Percentiles rank a stretch among this genome's conserved stretches.
These are phyloP conservation scores for Maccullochella peelii DNA, from an alignment of 2,113 vertebrate species.

Conservation along the genomic window DNA sequence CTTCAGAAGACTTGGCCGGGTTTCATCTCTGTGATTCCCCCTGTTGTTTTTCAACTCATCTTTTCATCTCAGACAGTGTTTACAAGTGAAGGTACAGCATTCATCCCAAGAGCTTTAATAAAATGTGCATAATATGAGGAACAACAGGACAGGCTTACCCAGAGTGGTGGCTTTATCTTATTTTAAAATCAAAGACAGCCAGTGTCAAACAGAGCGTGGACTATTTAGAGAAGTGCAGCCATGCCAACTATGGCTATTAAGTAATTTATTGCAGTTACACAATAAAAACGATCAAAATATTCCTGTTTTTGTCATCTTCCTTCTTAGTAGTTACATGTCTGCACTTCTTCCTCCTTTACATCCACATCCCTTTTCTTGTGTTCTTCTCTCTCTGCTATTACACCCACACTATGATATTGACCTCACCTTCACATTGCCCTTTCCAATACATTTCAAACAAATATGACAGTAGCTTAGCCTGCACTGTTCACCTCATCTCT, in stretches of 20 bases:
- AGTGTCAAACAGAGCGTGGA: slow-evolving; percentile 14
- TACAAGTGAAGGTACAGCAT: slow-evolving; percentile 22
- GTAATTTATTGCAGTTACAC: background rate
- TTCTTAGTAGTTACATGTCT: background rate
- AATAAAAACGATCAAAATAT: background rate
- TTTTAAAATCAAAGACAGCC: slow-evolving; percentile 42
- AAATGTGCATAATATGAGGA: slow-evolving; percentile 17
- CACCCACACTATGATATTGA: slow-evolving; percentile 11
- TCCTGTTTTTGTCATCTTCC: background rate
- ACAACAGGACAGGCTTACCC: slow-evolving; percentile 4
- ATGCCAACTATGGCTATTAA: background rate
- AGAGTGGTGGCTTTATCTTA: slow-evolving; percentile 17
- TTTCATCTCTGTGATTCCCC: slow-evolving; percentile 35
- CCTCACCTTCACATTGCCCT: slow-evolving; percentile 35
- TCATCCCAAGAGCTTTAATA: slow-evolving; percentile 21
- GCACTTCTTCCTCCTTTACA: background rate
- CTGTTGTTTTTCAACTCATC: slow-evolving; percentile 5
- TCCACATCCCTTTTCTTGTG: background rate
- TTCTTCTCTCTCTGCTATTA: background rate
- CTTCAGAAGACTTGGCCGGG: slow-evolving; percentile 22
- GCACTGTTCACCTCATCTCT: slow-evolving; percentile 21
- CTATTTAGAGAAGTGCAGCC: background rate
- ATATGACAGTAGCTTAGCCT: slow-evolving; percentile 43
- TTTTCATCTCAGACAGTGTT: slow-evolving; percentile 28
- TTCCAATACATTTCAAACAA: slow-evolving; percentile 37